Percentiles rank a stretch among this genome's conserved stretches.
These are phyloP conservation scores for Bimastos eiseni DNA, from an alignment of 2,888 invertebrate genomes.

Conservation along the genomic window DNA sequence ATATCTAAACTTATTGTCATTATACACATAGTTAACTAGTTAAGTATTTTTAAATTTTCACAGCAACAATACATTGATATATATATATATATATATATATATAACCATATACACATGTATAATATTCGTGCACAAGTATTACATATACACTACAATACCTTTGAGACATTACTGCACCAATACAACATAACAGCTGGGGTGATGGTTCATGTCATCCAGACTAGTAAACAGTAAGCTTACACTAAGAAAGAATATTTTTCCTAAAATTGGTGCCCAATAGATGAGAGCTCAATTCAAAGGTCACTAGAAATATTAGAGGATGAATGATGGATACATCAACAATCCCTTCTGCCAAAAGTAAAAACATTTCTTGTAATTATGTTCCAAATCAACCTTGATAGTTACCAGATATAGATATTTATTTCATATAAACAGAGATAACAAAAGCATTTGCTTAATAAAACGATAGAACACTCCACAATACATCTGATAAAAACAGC, in stretches of 20 bases:
- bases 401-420: not conserved
- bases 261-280: not conserved
- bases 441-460: constrained; percentile 5
- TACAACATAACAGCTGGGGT: not conserved
- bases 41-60: no score
- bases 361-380: not conserved
- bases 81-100: no score
- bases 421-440: not conserved
- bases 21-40: no score
- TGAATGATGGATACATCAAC: not conserved
- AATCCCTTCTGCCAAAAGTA: not conserved
- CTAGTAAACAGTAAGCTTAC: not conserved
- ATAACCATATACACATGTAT: no score
- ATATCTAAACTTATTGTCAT: no score
- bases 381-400: not conserved
- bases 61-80: no score
- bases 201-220: not conserved
- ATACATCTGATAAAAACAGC: constrained; percentile 6
- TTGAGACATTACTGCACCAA: not conserved
- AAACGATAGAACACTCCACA: not conserved
- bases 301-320: not conserved
- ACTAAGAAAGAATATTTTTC: not conserved
- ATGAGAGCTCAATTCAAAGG: not conserved
- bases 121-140: no score
- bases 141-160: not conserved